Base-by-base conservation (phyloP, 1,140 invertebrate species). In the Zaprionus tsacasi region DNA sequence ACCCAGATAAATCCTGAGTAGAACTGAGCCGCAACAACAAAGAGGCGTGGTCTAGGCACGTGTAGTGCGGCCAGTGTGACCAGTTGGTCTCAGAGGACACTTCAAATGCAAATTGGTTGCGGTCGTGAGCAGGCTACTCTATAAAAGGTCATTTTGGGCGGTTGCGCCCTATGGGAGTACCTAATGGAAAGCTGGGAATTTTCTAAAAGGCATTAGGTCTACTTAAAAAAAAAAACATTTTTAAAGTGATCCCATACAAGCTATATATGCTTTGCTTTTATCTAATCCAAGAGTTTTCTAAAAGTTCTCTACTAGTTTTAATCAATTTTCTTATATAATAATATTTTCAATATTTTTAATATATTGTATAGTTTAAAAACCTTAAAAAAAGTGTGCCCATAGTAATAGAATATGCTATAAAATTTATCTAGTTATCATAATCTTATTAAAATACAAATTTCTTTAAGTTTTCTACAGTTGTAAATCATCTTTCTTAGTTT, bases 31-130 rank as follows among this genome's bases (percentile, higher is more conserved):
- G 40, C 15, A 40, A 38, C 10, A 21, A 45, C 17, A 48, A 27
- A 25, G 56, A 48, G 55, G 33, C 50, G 35, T 30, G 25, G 25
- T n/a, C 12, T 15, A 38, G 43, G 59, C 48, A 60, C 35, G 27
- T 55, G 70, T 13, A 72, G 55, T 67, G 38, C 21, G 6, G 35
- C 54, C 56, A 68, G 63, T 73, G 70, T 48, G 45, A 60, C 70
- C 70, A 69, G 45, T 25, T 21, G 13, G 35, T 48, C 64, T 40
- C 70, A 60, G 21, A 48, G 64, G 70, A 55, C 8, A 13, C 11
- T 15, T n/a, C 17, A 45, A 48, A 61, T n/a, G 17, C 36, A 72
- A 58, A 67, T 72, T 66, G 52, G 33, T 33, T 63, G 21, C 7
- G n/a, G 60, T 27, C 43, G 6, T 43, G 6, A 55, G 6, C 27